phyloP scores from a whole-genome alignment of 2,113 vertebrate species.

The Nothocercus nigrocapillus region DNA sequence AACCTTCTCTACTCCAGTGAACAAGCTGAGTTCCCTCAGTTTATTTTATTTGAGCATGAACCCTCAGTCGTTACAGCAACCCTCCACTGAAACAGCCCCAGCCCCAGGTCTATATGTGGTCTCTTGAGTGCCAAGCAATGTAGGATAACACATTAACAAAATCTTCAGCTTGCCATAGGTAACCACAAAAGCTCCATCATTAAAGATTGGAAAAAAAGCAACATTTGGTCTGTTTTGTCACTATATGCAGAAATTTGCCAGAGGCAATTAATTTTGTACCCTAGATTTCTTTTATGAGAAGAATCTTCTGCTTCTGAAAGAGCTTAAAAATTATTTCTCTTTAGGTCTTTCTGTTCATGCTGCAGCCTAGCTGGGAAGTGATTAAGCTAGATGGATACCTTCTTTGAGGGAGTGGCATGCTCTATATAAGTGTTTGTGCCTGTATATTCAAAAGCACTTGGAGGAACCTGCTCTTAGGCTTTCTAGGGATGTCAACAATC shows the following conservation, averaged over 20 bases:
- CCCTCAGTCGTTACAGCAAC: background rate
- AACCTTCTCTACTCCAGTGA: background rate
- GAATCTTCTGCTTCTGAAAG: background rate
- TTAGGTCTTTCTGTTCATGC: background rate
- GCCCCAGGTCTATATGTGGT: background rate
- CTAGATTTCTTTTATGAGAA: background rate
- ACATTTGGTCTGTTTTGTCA: background rate
- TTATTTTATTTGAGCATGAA: background rate
- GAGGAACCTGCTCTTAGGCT: background rate
- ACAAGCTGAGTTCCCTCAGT: background rate
- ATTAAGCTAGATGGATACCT: background rate
- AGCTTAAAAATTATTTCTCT: background rate
- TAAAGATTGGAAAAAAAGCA: background rate
- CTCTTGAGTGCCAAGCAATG: background rate
- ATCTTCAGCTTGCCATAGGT: background rate
- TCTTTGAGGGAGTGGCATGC: background rate
- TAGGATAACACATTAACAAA: background rate
- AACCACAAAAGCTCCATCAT: background rate
- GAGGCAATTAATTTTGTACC: background rate
- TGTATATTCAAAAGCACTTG: background rate
- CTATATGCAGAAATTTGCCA: background rate
- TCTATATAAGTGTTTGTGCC: background rate
- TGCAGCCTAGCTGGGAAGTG: background rate
- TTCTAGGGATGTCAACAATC: background rate
- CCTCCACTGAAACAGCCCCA: background rate